Conservation (phyloP, 2,797 vertebrate genomes). For the Dryobates pubescens region DNA sequence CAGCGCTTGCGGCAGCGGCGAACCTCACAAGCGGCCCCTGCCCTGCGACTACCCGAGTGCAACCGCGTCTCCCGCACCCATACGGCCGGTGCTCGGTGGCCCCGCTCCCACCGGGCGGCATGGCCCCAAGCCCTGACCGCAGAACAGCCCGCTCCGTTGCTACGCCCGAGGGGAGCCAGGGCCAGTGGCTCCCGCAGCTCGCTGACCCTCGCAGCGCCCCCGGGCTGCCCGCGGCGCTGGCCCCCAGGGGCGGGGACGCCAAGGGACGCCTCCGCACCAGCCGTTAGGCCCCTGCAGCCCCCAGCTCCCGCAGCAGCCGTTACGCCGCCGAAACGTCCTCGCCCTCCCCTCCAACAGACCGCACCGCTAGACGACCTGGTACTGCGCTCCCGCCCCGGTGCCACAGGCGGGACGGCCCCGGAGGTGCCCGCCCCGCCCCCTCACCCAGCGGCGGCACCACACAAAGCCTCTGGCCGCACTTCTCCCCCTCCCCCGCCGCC, state of each 20-base stretch:
- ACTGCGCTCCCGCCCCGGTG: neutral
- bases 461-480: neutral
- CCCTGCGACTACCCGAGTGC: neutral
- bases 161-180: neutral
- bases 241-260: neutral
- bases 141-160: neutral
- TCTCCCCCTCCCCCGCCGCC: neutral
- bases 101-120: neutral
- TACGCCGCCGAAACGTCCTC: neutral
- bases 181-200: neutral
- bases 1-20: rapidly evolving
- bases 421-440: neutral
- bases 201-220: neutral
- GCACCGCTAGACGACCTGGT: neutral
- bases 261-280: neutral
- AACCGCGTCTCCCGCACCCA: neutral
- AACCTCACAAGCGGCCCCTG: neutral
- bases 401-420: neutral
- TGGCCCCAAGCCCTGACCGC: neutral
- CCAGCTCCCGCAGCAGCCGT: neutral
- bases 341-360: neutral
- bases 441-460: neutral
- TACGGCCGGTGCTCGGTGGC: neutral
- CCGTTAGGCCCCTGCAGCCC: neutral
- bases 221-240: neutral